phyloP scores from a whole-genome alignment of 2,797 vertebrate species.

The Cossypha niveicapilla region DNA sequence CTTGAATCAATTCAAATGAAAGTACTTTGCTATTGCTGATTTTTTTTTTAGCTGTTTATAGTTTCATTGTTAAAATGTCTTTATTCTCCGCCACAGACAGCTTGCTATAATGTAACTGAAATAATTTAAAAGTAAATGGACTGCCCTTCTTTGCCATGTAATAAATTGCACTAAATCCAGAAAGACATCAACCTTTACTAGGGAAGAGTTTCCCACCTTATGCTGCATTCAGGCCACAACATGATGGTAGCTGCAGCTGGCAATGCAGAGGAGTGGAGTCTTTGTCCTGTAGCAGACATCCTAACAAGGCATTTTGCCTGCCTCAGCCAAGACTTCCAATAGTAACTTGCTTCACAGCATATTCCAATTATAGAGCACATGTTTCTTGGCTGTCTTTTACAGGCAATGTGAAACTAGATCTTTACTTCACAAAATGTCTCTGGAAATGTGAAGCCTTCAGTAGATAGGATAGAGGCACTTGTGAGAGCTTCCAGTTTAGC shows the following conservation, averaged over 20 bases:
- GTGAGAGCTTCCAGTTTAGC: not conserved
- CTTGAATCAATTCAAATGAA: not conserved
- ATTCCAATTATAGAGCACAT: not conserved
- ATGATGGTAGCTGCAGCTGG: not conserved
- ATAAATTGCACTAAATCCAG: not conserved
- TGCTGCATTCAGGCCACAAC: not conserved
- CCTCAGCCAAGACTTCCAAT: not conserved
- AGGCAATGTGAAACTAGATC: not conserved
- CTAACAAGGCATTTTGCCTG: not conserved
- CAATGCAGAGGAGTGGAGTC: not conserved
- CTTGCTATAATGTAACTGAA: not conserved
- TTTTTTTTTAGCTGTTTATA: not conserved
- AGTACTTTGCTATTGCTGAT: not conserved
- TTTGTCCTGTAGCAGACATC: not conserved
- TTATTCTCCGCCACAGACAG: not conserved
- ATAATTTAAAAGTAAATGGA: not conserved
- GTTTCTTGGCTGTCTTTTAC: not conserved
- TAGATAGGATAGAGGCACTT: not conserved
- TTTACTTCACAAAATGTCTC: not conserved
- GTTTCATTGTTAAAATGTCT: not conserved
- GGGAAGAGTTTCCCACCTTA: not conserved
- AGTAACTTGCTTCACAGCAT: not conserved
- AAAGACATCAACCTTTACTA: not conserved
- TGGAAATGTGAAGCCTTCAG: not conserved
- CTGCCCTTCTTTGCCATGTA: not conserved